These are phyloP conservation scores for Ischnus inquisitorius DNA, from an alignment of 2,888 invertebrate species.

Conservation along the genomic window DNA sequence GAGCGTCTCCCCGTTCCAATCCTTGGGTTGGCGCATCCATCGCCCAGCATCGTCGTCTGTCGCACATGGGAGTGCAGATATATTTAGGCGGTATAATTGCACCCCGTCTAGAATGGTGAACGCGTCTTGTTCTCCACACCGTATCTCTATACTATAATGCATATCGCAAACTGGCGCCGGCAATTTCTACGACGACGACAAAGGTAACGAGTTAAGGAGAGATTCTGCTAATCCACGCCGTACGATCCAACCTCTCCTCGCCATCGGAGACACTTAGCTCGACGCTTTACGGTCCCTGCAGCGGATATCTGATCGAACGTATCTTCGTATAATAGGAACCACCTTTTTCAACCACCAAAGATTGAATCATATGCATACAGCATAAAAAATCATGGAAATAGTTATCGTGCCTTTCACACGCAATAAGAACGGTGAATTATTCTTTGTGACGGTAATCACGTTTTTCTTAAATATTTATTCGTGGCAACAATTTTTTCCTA, in stretches of 20 bases:
- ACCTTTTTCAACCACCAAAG: no score
- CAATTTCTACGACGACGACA: constrained; percentile 12
- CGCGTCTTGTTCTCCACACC: constrained; percentile 48
- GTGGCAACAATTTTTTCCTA: no score
- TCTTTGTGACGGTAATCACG: no score
- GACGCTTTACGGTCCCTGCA: neutral
- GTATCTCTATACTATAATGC: constrained; percentile 32
- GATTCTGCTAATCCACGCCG: neutral
- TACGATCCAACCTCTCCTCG: neutral
- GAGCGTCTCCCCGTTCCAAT: constrained; percentile 32
- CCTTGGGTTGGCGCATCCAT: constrained; percentile 11
- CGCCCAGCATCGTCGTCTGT: constrained; percentile 67
- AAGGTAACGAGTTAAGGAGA: constrained; percentile 3
- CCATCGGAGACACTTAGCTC: neutral
- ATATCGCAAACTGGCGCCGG: constrained; percentile 45
- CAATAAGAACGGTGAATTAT: no score
- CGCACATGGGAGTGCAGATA: constrained; percentile 45
- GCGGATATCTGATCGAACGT: neutral
- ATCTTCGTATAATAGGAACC: no score
- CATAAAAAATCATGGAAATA: no score
- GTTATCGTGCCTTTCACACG: no score
- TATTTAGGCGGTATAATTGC: constrained; percentile 64
- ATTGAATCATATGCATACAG: no score
- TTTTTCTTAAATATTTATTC: no score
- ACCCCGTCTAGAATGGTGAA: constrained; percentile 49